phyloP scores from a whole-genome alignment of 2,113 vertebrate species.

The Zapus hudsonius region DNA sequence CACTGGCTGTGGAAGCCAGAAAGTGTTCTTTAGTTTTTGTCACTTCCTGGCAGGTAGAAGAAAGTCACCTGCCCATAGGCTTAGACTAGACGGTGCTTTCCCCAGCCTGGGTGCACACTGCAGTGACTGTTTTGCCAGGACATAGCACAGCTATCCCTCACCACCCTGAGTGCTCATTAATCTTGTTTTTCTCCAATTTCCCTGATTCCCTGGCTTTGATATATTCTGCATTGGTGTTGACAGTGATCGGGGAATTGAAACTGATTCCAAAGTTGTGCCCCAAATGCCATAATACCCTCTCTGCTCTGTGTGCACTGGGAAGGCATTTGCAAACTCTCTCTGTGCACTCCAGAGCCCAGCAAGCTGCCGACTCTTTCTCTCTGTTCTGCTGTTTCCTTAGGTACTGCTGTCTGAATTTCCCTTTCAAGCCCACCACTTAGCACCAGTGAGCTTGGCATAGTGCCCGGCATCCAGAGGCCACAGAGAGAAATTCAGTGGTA shows the following conservation, averaged over 20 bases:
- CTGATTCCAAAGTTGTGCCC: conserved; percentile 60
- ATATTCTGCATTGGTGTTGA: conserved; percentile 62
- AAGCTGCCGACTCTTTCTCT: background rate
- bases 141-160: conserved; percentile 37
- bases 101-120: background rate
- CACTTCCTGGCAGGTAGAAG: background rate
- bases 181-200: conserved; percentile 77
- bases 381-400: background rate
- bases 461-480: conserved; percentile 70
- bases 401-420: conserved; percentile 44
- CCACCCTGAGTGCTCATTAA: conserved; percentile 73
- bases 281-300: conserved; percentile 37
- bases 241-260: conserved; percentile 74
- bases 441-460: conserved; percentile 71
- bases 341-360: background rate
- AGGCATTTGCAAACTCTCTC: background rate
- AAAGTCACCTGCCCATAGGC: background rate
- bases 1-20: background rate
- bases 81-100: conserved; percentile 8
- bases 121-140: background rate
- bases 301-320: background rate
- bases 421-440: conserved; percentile 69
- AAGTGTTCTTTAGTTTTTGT: background rate
- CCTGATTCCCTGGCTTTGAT: conserved; percentile 64
- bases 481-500: conserved; percentile 75